Conservation (phyloP, 2,797 vertebrate species). For the Pseudotriccus pelzelni region DNA sequence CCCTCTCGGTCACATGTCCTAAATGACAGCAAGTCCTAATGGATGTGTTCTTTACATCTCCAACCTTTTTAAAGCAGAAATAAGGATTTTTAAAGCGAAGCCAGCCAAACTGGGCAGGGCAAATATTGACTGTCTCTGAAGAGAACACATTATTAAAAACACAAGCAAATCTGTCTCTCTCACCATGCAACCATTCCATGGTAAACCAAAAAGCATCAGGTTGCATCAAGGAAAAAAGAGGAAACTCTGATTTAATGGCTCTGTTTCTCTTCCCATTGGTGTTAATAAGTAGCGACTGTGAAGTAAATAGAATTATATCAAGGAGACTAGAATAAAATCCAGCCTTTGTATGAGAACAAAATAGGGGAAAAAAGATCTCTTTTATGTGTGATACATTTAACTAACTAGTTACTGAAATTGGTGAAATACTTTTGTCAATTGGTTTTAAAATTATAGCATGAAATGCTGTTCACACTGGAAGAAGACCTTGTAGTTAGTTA, state of each 20-base stretch:
- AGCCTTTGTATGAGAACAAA: conserved; percentile 6
- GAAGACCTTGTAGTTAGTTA: neutral
- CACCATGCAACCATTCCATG: conserved; percentile 30
- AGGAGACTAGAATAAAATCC: conserved; percentile 12
- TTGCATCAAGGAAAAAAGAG: conserved; percentile 48
- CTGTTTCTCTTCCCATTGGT: conserved; percentile 24
- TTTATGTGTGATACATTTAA: neutral
- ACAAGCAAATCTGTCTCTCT: conserved; percentile 48
- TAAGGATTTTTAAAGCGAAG: conserved; percentile 2
- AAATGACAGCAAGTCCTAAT: neutral
- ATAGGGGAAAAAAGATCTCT: neutral
- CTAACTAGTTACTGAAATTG: neutral
- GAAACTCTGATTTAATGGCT: conserved; percentile 18
- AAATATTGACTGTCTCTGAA: conserved; percentile 28
- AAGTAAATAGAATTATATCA: conserved; percentile 51
- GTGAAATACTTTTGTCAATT: neutral
- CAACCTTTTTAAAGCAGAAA: neutral
- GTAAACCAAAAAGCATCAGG: conserved; percentile 53
- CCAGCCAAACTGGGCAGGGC: neutral
- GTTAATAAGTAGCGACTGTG: conserved; percentile 20
- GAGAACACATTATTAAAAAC: conserved; percentile 64
- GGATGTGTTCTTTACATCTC: neutral
- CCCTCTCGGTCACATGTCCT: neutral
- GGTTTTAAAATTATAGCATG: neutral
- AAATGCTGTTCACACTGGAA: neutral